Base-by-base conservation (phyloP, 64 coral and sea anemone species). In the Porites australiensis region DNA sequence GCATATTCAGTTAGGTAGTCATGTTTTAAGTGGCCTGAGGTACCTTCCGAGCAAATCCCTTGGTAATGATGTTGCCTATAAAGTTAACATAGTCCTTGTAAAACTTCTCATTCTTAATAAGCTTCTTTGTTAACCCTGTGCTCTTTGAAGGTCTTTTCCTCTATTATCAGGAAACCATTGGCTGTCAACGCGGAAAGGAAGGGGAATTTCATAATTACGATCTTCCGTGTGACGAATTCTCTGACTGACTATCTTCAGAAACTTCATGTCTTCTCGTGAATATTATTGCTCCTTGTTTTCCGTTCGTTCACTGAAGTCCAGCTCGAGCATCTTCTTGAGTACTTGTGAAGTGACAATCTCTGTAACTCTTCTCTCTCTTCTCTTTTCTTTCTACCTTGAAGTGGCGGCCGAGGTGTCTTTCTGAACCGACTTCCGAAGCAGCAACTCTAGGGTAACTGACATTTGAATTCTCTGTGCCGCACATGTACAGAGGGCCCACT, bases 281-380 rank as follows among this genome's bases (percentile, higher is more conserved):
- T 83, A 48, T 8, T 52, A 50, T 52, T 62, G 74, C 43, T 81
- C 75, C 10, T 90, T 77, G 45, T 65, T 19, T 18, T 65, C 62
- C 2, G 19, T 68, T 80, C 74, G 8, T 66, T 90, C 88, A 47
- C 58, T 78, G 44, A 90, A 90, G 44, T 90, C 88, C 15, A 90
- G 64, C 46, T 90, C 88, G 47, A 90, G 61, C 88, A 90, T 90
- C 45, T 69, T 90, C 16, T 90, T 90, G 45, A 90, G n/a, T n/a
- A 63, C 19, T 67, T 80, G 43, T 53, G 88, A 77, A 13, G 88
- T 79, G n/a, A 90, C 49, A 43, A 82, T 70, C 22, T 90, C 88
- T 77, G 65, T 80, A 11, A 90, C 88, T 65, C 52, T 77, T 58
- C 62, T 79, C 64, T n/a, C n/a, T n/a, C n/a, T n/a, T n/a, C n/a